Conservation (phyloP, 1,140 invertebrate species). For the Cotesia vestalis region DNA sequence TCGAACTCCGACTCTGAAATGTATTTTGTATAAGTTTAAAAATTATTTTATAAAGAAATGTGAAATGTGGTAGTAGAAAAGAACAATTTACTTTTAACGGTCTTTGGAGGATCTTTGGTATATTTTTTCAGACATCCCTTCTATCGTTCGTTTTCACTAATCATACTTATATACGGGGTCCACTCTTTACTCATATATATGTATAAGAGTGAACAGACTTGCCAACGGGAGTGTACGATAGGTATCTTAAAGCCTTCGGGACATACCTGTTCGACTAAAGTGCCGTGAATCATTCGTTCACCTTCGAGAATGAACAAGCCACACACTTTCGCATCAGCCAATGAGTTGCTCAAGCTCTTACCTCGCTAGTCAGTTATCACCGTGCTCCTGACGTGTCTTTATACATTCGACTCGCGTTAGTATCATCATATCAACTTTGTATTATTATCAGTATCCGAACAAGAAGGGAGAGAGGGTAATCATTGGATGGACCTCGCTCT, state of each 20-base stretch:
- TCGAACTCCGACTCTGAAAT: constrained; percentile 20
- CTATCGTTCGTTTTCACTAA: constrained; percentile 1
- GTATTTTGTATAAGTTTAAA: constrained; percentile 6
- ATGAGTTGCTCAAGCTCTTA: constrained; percentile 25
- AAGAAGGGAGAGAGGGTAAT: constrained; percentile 8
- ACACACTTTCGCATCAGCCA: constrained; percentile 8
- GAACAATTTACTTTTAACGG: constrained; percentile 11
- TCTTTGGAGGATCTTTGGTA: background rate
- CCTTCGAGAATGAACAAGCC: constrained; percentile 4
- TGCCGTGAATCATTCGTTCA: constrained; percentile 32
- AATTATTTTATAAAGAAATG: constrained; percentile 7
- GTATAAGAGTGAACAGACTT: constrained; percentile 10
- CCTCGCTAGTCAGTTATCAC: constrained; percentile 33
- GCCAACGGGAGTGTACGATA: constrained; percentile 12
- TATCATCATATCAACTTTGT: constrained; percentile 25
- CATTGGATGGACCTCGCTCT: constrained; percentile 2
- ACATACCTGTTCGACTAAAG: constrained; percentile 18
- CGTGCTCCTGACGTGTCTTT: constrained; percentile 30
- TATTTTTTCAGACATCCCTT: background rate
- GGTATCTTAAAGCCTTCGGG: constrained; percentile 26
- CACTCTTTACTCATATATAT: background rate
- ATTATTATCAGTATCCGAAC: constrained; percentile 3
- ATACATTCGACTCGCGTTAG: constrained; percentile 39
- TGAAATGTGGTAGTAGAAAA: background rate
- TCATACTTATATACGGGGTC: background rate